These are phyloP conservation scores for Caenorhabditis inopinata DNA, from an alignment of 1,140 invertebrate genomes.

Conservation along the genomic window DNA sequence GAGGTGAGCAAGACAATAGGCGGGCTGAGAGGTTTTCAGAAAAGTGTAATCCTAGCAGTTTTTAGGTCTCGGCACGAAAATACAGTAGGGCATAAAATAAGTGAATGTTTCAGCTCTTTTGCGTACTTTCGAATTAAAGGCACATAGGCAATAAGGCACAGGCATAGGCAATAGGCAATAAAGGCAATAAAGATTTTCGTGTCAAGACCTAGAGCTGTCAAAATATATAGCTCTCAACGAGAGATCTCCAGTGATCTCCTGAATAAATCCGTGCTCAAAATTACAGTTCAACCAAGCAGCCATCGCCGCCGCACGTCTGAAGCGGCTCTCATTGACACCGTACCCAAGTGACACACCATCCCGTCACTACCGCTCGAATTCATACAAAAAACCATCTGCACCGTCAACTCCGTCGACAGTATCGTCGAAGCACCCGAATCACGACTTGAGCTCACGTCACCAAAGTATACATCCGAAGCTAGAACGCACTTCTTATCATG, in stretches of 20 bases:
- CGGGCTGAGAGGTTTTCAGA: neutral
- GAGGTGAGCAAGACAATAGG: neutral
- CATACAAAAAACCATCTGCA: neutral
- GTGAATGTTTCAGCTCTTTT: too few relatives aligned
- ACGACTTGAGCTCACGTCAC: neutral
- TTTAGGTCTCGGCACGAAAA: too few relatives aligned
- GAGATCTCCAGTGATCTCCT: neutral
- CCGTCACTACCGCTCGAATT: neutral
- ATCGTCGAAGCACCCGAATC: too few relatives aligned
- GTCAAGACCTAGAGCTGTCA: too few relatives aligned
- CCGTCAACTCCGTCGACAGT: neutral
- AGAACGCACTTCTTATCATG: neutral
- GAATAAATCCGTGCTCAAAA: too few relatives aligned
- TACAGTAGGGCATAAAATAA: too few relatives aligned
- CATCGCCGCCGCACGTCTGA: constrained; percentile 2
- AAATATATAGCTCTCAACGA: neutral
- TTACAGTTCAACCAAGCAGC: constrained; percentile 24
- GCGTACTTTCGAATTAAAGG: too few relatives aligned
- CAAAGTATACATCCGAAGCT: neutral
- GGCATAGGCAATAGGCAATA: too few relatives aligned
- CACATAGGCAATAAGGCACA: too few relatives aligned
- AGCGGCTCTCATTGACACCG: neutral
- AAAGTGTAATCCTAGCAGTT: neutral
- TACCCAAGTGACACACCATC: neutral
- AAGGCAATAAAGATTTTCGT: too few relatives aligned